These are phyloP conservation scores for Alligator sinensis DNA, from an alignment of 2,113 vertebrate species.

Conservation along the genomic window DNA sequence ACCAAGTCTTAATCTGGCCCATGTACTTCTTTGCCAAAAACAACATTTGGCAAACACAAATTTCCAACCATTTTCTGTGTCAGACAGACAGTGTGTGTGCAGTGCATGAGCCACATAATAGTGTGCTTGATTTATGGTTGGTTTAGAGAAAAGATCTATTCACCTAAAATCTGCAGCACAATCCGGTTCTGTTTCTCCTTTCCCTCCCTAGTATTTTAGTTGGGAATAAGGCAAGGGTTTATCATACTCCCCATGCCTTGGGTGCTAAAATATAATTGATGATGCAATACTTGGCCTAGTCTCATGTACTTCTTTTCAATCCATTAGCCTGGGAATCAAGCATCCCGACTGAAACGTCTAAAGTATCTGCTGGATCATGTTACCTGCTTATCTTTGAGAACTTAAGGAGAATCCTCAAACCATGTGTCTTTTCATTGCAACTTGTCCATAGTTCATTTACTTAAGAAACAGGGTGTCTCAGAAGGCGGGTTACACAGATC, in stretches of 20 bases:
- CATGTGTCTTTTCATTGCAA: background rate
- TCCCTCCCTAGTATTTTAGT: background rate
- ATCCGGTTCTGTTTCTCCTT: background rate
- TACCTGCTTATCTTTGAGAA: background rate
- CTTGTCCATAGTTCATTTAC: accelerated
- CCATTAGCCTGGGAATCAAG: background rate
- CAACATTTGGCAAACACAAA: background rate
- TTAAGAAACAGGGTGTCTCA: accelerated
- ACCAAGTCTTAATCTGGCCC: background rate
- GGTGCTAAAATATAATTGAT: background rate
- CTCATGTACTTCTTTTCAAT: background rate
- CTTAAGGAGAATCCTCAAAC: background rate
- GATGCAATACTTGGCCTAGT: background rate
- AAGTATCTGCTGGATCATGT: accelerated
- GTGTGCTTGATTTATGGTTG: accelerated
- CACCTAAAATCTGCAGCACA: background rate
- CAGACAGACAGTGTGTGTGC: too few species aligned
- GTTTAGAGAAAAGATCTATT: background rate
- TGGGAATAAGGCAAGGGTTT: background rate
- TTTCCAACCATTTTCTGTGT: background rate
- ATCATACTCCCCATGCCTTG: accelerated
- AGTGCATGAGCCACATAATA: background rate
- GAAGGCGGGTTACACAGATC: background rate
- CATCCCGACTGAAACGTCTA: background rate
- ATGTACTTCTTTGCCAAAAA: background rate